phyloP scores from a whole-genome alignment of 2,888 invertebrate genomes.

The Oithona nana region DNA sequence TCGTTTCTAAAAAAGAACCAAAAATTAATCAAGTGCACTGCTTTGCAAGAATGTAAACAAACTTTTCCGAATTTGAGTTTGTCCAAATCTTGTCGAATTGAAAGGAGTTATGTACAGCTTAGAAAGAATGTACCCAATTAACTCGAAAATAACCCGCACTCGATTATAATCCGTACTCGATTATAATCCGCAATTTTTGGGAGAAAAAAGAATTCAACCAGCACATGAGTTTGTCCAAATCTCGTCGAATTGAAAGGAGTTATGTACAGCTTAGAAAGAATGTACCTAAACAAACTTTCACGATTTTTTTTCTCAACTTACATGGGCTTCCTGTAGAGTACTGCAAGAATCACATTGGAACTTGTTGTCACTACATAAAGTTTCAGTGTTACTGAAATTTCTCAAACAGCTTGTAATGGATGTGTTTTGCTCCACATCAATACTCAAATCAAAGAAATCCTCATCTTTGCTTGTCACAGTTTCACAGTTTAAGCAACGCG shows the following conservation, averaged over 20 bases:
- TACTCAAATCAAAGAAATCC: conserved; percentile 65
- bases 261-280: no score
- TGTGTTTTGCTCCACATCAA: conserved; percentile 43
- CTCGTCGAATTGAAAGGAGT: no score
- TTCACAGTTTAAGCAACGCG: conserved; percentile 96
- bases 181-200: no score
- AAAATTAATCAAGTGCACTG: conserved; percentile 9
- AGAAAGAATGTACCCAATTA: no score
- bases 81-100: no score
- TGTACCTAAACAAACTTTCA: background rate
- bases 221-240: no score
- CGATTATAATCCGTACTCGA: no score
- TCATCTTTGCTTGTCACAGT: conserved; percentile 97
- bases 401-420: conserved; percentile 94
- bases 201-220: no score
- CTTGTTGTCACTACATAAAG: conserved; percentile 95
- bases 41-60: background rate
- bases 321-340: conserved; percentile 96
- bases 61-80: background rate
- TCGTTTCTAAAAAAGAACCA: conserved; percentile 41
- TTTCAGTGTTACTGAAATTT: conserved; percentile 96
- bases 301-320: conserved; percentile 22
- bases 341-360: conserved; percentile 99
- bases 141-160: no score
- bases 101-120: no score